Base-by-base conservation (phyloP, 53 echinoderm and acorn worm genomes). In the Pentamera pediparva region DNA sequence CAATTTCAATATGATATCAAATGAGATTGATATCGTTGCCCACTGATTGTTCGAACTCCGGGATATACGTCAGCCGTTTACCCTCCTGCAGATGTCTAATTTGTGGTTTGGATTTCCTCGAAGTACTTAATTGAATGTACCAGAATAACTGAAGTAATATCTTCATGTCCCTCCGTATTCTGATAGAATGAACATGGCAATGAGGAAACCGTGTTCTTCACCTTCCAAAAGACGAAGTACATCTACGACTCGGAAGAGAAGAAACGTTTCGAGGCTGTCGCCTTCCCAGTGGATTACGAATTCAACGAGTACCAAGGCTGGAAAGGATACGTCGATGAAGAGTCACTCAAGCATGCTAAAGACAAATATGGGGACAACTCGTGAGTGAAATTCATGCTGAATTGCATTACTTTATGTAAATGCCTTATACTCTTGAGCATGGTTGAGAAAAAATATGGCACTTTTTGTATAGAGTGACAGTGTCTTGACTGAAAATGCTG, bases 231-330 rank as follows among this genome's bases (percentile, higher is more conserved):
- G 71, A 81, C 89, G 9, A 98, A 98, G 65, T 98, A 98, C 79
- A 80, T 86, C 56, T 98, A 92, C 28, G 98, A 98, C 81, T 78
- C 78, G 0, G 92, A 98, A 75, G 98, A 98, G 82, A 98, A 98
- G 75, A 98, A 98, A 74, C 76, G 80, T 17, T 98, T 98, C 40
- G 61, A 79, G 76, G 56, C 92, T 0, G 86, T 98, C 18, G 72
- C 85, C 62, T 98, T 98, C 62, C 98, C 98, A 1, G 73, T 86
- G 4, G 83, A 86, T 39, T 70, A 83, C 30, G 69, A 84, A 25
- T 70, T 98, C 20, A 75, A 78, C 32, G 76, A 65, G 0, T 92
- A 92, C 76, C 88, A 85, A 55, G 62, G 77, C 35, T 98, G 98
- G 83, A 98, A 98, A 63, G 98, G 98, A 0, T 89, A 92, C 74